Base-by-base conservation (phyloP, 2,113 vertebrate genomes). In the Capra hircus region DNA sequence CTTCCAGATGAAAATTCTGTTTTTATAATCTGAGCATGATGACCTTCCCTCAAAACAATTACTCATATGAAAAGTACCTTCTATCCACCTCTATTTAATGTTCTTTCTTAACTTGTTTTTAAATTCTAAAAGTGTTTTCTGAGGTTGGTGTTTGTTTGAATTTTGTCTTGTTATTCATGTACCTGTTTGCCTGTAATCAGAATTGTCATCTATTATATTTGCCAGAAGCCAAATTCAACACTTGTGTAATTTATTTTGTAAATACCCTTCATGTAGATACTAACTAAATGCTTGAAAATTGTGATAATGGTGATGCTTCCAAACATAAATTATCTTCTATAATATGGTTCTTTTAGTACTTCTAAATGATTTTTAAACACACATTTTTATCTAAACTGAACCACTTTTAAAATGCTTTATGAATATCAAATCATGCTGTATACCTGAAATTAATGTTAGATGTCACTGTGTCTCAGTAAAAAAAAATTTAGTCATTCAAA, bases 31-130 rank as follows among this genome's bases (percentile, higher is more conserved):
- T 57, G 78, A 25, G 15, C 45, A 74, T 60, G 14, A 67, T 85
- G 92, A 90, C 59, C 50, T 77, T 90, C 28, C 55, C 6, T 59
- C 88, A 98, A 82, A 95, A 90, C 95, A 60, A 94, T 53, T 50
- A 33, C 57, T 87, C 52, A 80, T 4, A 30, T 84, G 13, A 64
- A 95, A 78, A 96, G 93, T 40, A 78, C 6, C 14, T 53, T 90
- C 48, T 89, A 43, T 52, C 28, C 52, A 77, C 74, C 84, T 93
- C 21, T 95, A 33, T 53, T 95, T 74, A 87, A 14, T 86, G 43
- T 57, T 93, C 33, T 86, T 97, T 43, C 50, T 82, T 87, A 87
- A 83, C 71, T 53, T 62, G 12, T 48, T 96, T 95, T 90, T 53
- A 82, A 95, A 93, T 88, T 81, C 87, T 81, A 67, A 90, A 93